These are phyloP conservation scores for Blastobasis lacticolella DNA, from an alignment of 2,888 invertebrate genomes.

Conservation along the genomic window DNA sequence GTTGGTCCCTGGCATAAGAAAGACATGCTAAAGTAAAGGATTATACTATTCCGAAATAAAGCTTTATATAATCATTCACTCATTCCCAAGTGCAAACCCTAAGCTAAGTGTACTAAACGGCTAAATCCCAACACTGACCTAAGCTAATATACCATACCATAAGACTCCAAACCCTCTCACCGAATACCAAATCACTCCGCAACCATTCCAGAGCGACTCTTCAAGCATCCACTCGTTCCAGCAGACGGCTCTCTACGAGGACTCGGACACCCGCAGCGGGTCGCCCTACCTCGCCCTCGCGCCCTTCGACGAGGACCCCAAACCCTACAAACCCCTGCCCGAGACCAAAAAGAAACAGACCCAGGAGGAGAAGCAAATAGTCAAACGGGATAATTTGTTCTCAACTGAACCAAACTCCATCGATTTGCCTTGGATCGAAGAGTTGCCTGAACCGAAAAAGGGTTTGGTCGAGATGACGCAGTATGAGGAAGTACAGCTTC, in stretches of 20 bases:
- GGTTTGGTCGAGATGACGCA: slow-evolving; percentile 45
- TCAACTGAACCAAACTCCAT: slow-evolving; percentile 44
- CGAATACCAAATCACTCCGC: too few relatives aligned
- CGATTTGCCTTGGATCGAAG: slow-evolving; percentile 49
- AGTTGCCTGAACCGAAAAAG: slow-evolving; percentile 19
- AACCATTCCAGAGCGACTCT: slow-evolving; percentile 42
- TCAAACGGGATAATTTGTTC: slow-evolving; percentile 42
- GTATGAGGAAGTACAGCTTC: slow-evolving; percentile 60
- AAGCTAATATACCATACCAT: too few relatives aligned
- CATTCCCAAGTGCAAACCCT: too few relatives aligned
- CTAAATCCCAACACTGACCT: too few relatives aligned
- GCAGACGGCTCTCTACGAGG: slow-evolving; percentile 35
- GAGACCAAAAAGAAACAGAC: slow-evolving; percentile 24
- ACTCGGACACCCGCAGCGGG: slow-evolving; percentile 50
- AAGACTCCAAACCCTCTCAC: too few relatives aligned
- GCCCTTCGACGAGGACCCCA: slow-evolving; percentile 17
- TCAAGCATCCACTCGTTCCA: slow-evolving; percentile 51
- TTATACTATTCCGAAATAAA: too few relatives aligned
- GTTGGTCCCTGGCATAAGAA: too few relatives aligned
- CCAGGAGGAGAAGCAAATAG: slow-evolving; percentile 25
- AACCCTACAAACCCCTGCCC: slow-evolving; percentile 14
- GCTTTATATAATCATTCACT: too few relatives aligned
- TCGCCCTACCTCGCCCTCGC: slow-evolving; percentile 18
- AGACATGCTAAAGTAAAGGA: too few relatives aligned
- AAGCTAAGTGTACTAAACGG: too few relatives aligned